Base-by-base conservation (phyloP, 2,888 invertebrate genomes). In the Metacarcinus magister region DNA sequence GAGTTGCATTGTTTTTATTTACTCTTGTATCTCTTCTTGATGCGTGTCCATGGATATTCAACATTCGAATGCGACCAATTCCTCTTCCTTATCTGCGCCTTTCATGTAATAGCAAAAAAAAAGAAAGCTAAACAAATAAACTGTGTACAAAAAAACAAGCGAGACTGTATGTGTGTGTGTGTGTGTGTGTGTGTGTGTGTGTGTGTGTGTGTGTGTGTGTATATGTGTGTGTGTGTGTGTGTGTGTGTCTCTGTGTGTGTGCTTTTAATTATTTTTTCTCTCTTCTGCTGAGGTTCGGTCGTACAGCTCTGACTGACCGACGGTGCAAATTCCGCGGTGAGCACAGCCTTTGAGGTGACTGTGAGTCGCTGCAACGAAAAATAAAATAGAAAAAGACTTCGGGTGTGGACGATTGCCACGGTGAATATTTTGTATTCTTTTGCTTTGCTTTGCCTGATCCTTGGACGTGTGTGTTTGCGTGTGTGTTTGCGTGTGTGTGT, bases 391-490 rank as follows among this genome's bases (percentile, higher is more conserved):
- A 60, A 93, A 93, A 93, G 32, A 60, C 54, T 16, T 28, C 60
- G 92, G 82, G 82, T 93, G 92, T 54, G 92, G 92, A 93, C 92
- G 92, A 93, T 93, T 93, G 92, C 92, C 92, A 60, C 92, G 32
- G 92, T 60, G 28, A 39, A n/a, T 32, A 60, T 93, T 93, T 93
- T 91, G 54, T 48, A 19, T 48, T 46, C 67, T 60, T 67, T 93
- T 60, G 23, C 67, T 93, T 67, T 93, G 32, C 60, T 39, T 43
- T 93, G 60, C 60, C 39, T 60, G 92, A 93, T 93, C 60, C 54
- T 67, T 39, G 60, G 23, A 32, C 28, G 82, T 82, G 82, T 82
- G 82, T 82, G 82, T 82, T 1, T 82, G 82, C 32, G 82, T 82
- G 82, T 82, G 82, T 82, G 82, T 82, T n/a, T 75, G 75, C 28